Evolutionary conservation across 1,140 invertebrate genomes (phyloP), one percentile per base, ranked within the genome.

Genomic region (Latrodectus geometricus): DNA sequence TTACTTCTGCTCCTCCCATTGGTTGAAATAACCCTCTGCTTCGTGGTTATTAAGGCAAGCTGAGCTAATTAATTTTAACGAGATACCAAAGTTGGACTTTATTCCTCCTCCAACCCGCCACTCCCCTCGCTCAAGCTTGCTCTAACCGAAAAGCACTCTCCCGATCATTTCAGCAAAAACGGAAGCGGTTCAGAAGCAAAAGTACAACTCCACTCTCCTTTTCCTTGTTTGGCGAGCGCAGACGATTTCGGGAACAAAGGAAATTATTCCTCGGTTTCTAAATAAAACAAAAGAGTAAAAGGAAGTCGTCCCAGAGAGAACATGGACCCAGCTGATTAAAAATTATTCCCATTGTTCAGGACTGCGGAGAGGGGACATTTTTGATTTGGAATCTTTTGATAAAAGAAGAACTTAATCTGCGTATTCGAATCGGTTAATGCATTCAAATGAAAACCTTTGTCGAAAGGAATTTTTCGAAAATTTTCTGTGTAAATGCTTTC

Each of bases 241-340:
- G 70, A 73, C 50, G 17, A 35, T 17, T 54, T 15, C n/a, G 66
- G 48, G 83, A 86, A 86, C 83, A 86, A 86, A 86, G 83, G 83
- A 86, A 86, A 86, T 86, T 86, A 76, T 86, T 86, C 83, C 77
- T 86, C 74, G 83, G 83, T 86, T 86, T 86, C 83, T 77, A 86
- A 86, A 86, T 86, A 86, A 77, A 78, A 86, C 83, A 86, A 86
- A 85, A 86, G 83, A 72, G 11, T 20, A n/a, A 20, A 74, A 75
- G 73, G 21, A 61, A 61, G 17, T 61, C 11, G 8, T 8, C 15
- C 14, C 35, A 70, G 14, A 70, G 17, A n/a, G 78, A 14, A 17
- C 8, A 52, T 20, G 49, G 20, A 50, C 11, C 35, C 48, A 70
- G 52, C 54, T 61, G 54, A 79, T 79, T 79, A 79, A 79, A 79